Evolutionary conservation across 2,797 vertebrate species (phyloP).

Genomic region (Darevskia mixta): DNA sequence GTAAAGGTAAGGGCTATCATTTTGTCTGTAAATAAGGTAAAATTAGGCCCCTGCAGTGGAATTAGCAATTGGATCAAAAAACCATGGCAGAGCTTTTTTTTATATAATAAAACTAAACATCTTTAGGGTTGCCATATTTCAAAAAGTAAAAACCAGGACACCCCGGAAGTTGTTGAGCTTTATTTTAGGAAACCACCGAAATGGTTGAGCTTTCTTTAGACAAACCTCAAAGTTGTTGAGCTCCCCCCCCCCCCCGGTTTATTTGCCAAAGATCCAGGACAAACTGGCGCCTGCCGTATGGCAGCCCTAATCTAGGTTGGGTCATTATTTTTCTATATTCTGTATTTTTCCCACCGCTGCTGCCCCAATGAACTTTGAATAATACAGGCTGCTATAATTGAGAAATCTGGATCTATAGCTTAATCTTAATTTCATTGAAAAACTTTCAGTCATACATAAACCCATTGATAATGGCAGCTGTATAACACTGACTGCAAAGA

Average conservation of each 20-base stretch:
- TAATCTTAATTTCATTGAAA: background rate
- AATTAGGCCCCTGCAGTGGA: background rate
- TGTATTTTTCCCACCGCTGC: background rate
- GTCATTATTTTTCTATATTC: background rate
- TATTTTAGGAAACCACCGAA: too few species aligned
- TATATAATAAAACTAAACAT: background rate
- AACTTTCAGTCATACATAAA: background rate
- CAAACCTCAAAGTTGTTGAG: too few species aligned
- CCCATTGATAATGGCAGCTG: background rate
- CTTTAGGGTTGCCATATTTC: too few species aligned
- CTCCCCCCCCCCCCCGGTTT: too few species aligned
- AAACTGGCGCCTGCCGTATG: too few species aligned
- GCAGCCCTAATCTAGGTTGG: background rate
- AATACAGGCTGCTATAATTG: constrained; percentile 13
- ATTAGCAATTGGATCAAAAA: background rate
- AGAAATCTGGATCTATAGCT: background rate
- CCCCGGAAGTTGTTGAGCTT: too few species aligned
- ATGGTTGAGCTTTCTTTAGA: too few species aligned
- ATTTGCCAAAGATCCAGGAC: too few species aligned
- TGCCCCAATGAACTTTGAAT: background rate
- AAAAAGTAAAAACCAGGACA: too few species aligned
- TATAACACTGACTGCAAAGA: background rate
- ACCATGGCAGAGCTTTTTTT: background rate
- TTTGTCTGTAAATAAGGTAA: background rate
- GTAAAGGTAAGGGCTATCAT: constrained; percentile 88